Percentiles rank a stretch among this genome's conserved stretches.
Evolutionary conservation across 2,888 invertebrate species (phyloP).

Genomic region (Scaptomyza caliginosa): DNA sequence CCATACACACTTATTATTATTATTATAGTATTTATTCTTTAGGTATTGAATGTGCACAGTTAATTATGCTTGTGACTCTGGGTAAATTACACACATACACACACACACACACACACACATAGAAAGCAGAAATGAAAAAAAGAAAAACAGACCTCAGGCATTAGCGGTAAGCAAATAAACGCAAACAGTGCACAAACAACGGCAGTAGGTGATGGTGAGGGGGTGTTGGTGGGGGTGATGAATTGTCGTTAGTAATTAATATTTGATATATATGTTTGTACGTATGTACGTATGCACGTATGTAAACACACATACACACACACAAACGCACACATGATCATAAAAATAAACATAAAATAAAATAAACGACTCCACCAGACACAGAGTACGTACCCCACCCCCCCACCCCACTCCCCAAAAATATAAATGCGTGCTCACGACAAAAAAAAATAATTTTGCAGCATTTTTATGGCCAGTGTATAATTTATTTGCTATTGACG

Average conservation of each 20-base stretch:
- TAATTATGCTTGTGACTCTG: conserved; percentile 67
- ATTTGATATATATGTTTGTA: conserved; percentile 42
- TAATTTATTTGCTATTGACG: conserved; percentile 64
- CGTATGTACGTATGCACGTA: background rate
- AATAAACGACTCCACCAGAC: conserved; percentile 30
- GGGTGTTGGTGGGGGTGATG: background rate
- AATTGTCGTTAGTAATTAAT: conserved; percentile 52
- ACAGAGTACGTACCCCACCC: conserved; percentile 18
- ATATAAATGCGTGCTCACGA: conserved; percentile 78
- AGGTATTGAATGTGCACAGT: conserved; percentile 45
- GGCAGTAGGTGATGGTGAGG: conserved; percentile 10
- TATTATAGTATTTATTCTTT: conserved; percentile 21
- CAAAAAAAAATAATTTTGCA: conserved; percentile 47
- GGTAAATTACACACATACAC: conserved; percentile 32
- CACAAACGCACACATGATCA: conserved; percentile 31
- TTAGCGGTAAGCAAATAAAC: conserved; percentile 53
- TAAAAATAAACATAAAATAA: conserved; percentile 45
- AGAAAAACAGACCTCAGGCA: conserved; percentile 52
- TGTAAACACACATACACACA: background rate
- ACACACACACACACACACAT: conserved; percentile 16
- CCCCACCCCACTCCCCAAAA: background rate
- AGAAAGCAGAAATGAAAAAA: conserved; percentile 3
- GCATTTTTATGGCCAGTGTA: conserved; percentile 49
- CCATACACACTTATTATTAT: conserved; percentile 2
- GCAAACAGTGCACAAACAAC: conserved; percentile 17